phyloP scores from a whole-genome alignment of 2,888 invertebrate genomes.

The Rhabditoides inermis region DNA sequence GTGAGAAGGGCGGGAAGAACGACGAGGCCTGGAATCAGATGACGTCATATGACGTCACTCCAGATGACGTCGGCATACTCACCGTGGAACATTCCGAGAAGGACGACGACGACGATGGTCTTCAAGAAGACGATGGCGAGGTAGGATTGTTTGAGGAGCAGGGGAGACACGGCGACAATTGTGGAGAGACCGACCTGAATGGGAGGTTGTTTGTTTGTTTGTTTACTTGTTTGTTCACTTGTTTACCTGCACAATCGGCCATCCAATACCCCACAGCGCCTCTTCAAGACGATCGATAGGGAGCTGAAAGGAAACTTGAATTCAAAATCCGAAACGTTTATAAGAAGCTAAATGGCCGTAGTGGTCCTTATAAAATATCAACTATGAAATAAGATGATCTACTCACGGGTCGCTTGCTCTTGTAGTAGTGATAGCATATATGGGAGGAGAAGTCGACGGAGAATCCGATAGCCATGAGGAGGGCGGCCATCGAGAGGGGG shows the following conservation, averaged over 20 bases:
- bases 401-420: slow-evolving; percentile 28
- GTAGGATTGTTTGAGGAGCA: slow-evolving; percentile 45
- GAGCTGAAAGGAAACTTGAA: slow-evolving; percentile 16
- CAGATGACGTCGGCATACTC: too few relatives aligned
- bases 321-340: neutral
- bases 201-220: neutral
- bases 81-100: slow-evolving; percentile 47
- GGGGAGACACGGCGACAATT: slow-evolving; percentile 40
- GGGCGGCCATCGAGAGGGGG: slow-evolving; percentile 37
- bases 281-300: slow-evolving; percentile 32
- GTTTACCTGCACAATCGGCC: slow-evolving; percentile 37
- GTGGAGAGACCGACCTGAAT: slow-evolving; percentile 40
- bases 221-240: neutral
- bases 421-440: slow-evolving; percentile 47
- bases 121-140: slow-evolving; percentile 45
- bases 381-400: neutral
- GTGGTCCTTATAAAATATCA: neutral
- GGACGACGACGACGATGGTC: slow-evolving; percentile 41
- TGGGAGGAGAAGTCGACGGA: slow-evolving; percentile 45
- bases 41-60: neutral
- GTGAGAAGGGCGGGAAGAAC: slow-evolving; percentile 39
- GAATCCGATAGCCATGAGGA: slow-evolving; percentile 48
- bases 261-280: slow-evolving; percentile 37
- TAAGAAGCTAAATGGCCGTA: neutral
- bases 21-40: slow-evolving; percentile 17